Evolutionary conservation across 2,888 invertebrate genomes (phyloP), one percentile per base, ranked within the genome.

Genomic region (Hemaris fuciformis): DNA sequence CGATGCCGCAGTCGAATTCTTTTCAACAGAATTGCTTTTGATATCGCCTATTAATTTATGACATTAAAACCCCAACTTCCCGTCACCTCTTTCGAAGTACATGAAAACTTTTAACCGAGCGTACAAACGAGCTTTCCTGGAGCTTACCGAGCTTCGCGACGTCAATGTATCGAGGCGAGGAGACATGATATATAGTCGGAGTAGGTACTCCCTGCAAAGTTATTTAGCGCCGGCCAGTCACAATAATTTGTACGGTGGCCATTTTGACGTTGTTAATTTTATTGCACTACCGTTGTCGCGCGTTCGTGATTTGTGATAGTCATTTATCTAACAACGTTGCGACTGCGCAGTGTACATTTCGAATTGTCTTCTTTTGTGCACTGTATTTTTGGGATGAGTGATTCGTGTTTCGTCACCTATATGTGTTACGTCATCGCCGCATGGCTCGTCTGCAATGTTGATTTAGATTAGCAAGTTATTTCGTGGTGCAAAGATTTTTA

Each of bases 181-280:
- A 43, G 18, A 43, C 43, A 43, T 20, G 20, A 43, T 20, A 43
- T 20, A 20, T 20, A 3, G 2, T 2, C 18, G 20, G 18, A 22
- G 20, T n/a, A n/a, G n/a, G n/a, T 45, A 45, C 10, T 13, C 22
- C 45, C 10, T 3, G 20, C 20, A 4, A 45, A 48, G 25, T 48
- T 48, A 48, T 48, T 48, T 48, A 48, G 38, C 41, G 22, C 2
- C 38, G 13, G 8, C 15, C 27, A n/a, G 57, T 38, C 57, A 38
- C 23, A 22, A 57, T 57, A 57, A 57, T 38, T 38, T 57, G 23
- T 22, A 34, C 57, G 22, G 22, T 18, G 22, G 38, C 57, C 57
- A 38, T 57, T 38, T 57, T 57, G 57, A 38, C 48, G 22, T 57
- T 22, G 41, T 38, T n/a, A 22, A 38, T 57, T 57, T 57, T 34